Evolutionary conservation across 2,113 vertebrate species (phyloP).

Genomic region (Anser cygnoides): DNA sequence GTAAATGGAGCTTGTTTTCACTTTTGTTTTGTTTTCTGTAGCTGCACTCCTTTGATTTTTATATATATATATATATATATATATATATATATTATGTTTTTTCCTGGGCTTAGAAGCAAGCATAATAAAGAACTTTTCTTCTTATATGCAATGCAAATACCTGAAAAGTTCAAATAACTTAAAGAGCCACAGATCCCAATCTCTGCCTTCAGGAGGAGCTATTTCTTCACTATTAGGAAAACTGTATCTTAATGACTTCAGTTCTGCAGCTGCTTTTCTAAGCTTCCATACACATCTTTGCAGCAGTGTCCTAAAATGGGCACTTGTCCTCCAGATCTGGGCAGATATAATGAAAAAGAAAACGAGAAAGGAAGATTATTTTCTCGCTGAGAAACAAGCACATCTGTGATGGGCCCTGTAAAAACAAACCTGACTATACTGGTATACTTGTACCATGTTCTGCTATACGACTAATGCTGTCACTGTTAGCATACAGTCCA

Average conservation of each 20-base stretch:
- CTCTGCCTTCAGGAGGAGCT: conserved; percentile 55
- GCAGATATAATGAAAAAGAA: neutral
- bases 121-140: neutral
- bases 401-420: neutral
- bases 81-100: neutral
- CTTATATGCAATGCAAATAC: neutral
- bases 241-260: neutral
- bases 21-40: neutral
- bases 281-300: neutral
- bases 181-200: neutral
- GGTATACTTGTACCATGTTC: neutral
- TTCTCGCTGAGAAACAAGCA: neutral
- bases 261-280: neutral
- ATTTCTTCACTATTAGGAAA: conserved; percentile 4
- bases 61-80: no score
- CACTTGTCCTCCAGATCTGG: conserved; percentile 28
- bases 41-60: neutral
- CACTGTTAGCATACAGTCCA: neutral
- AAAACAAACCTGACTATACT: neutral
- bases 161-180: neutral
- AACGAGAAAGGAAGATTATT: conserved; percentile 44
- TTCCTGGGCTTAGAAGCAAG: neutral
- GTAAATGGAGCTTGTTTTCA: neutral
- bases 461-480: neutral
- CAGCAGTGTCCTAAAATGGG: neutral